phyloP scores from a whole-genome alignment of 2,113 vertebrate genomes.

The Bufo bufo region DNA sequence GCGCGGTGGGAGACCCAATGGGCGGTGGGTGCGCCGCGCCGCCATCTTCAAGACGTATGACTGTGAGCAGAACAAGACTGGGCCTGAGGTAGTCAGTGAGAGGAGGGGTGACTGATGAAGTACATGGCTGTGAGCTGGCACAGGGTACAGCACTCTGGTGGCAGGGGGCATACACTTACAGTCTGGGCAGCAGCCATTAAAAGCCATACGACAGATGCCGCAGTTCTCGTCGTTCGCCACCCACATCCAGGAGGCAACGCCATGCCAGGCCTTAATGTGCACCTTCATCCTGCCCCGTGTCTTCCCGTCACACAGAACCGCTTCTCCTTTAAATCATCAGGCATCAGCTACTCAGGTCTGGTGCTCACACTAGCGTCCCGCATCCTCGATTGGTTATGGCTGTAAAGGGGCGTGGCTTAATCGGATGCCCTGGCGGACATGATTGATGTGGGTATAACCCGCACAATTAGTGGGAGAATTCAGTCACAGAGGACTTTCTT shows the following conservation, averaged over 20 bases:
- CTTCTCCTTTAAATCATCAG: neutral
- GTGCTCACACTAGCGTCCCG: neutral
- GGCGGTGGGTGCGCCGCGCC: no score
- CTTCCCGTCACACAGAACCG: neutral
- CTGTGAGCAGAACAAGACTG: no score
- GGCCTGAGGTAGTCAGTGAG: no score
- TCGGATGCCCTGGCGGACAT: neutral
- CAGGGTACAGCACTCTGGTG: no score
- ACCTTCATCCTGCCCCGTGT: conserved; percentile 78
- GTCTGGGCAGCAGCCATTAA: conserved; percentile 95
- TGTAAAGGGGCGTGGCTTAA: neutral
- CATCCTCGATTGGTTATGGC: neutral
- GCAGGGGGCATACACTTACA: conserved; percentile 75
- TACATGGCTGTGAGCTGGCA: neutral
- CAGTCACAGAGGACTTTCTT: neutral
- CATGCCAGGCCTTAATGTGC: conserved; percentile 89
- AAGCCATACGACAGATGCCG: conserved; percentile 93
- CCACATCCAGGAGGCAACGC: conserved; percentile 94
- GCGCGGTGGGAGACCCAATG: no score
- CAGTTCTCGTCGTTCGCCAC: conserved; percentile 97
- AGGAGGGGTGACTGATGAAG: no score
- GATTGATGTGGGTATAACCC: neutral
- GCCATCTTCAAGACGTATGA: no score
- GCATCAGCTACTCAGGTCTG: neutral
- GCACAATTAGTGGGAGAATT: neutral